A percentile compares a stretch with the other conserved stretches of the same genome.
Conservation (phyloP, 2,797 vertebrate genomes). For the Falco concolor region DNA sequence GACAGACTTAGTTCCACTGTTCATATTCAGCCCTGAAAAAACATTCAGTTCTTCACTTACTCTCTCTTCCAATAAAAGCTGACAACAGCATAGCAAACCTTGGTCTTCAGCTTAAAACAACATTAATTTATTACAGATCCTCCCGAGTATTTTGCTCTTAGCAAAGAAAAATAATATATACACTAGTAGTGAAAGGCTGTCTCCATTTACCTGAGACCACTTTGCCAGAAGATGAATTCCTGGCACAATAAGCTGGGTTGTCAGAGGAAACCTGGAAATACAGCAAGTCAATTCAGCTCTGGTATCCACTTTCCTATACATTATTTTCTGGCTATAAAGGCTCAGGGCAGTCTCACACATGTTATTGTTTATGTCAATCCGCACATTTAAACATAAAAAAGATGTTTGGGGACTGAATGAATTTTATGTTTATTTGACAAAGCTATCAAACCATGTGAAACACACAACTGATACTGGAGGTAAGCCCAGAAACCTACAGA, state of each 20-base stretch:
- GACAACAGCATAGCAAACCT: not conserved
- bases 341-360: not conserved
- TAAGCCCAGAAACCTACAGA: not conserved
- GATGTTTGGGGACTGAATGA: not conserved
- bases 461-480: not conserved
- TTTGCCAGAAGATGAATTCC: not conserved
- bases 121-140: not conserved
- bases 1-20: not conserved
- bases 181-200: not conserved
- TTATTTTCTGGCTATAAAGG: not conserved
- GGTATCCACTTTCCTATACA: not conserved
- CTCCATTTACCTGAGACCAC: not conserved
- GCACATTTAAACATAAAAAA: not conserved
- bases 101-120: not conserved
- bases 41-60: not conserved
- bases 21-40: not conserved
- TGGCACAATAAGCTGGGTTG: not conserved
- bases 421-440: slow-evolving; percentile 18
- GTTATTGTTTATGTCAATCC: not conserved
- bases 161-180: not conserved
- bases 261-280: not conserved
- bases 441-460: not conserved
- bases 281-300: not conserved
- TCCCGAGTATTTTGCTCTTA: not conserved
- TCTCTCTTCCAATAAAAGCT: not conserved